These are phyloP conservation scores for Perca fluviatilis DNA, from an alignment of 2,113 vertebrate species.

Conservation along the genomic window DNA sequence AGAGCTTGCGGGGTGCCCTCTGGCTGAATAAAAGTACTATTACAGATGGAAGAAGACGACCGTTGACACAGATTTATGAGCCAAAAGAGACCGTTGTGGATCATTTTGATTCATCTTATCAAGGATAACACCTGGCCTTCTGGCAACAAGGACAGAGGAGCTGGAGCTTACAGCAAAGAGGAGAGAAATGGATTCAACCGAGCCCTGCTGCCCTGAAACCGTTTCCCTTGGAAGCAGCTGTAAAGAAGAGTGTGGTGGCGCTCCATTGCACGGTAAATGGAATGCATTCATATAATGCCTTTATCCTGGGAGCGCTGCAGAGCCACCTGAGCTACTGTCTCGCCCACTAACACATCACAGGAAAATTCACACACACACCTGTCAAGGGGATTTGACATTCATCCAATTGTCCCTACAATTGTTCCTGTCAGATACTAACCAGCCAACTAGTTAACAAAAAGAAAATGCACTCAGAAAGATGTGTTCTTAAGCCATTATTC, in stretches of 20 bases:
- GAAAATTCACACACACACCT: conserved; percentile 2
- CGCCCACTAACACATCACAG: conserved; percentile 11
- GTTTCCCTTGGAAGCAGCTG: conserved; percentile 48
- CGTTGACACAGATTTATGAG: conserved; percentile 64
- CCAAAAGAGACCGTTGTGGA: conserved; percentile 50
- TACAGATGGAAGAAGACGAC: conserved; percentile 68
- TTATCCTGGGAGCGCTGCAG: not conserved
- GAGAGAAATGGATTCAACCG: conserved; percentile 69
- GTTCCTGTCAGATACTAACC: not conserved
- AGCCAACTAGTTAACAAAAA: not conserved
- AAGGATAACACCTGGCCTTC: conserved; percentile 73
- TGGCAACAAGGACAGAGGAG: conserved; percentile 69
- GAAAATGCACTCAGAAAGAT: not conserved
- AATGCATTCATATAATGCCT: conserved; percentile 44
- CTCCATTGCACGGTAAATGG: conserved; percentile 55
- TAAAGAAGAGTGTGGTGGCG: conserved; percentile 36
- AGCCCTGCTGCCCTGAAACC: conserved; percentile 54
- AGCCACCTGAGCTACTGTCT: conserved; percentile 30
- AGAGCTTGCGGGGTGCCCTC: conserved; percentile 35
- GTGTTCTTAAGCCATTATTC: not conserved
- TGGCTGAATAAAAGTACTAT: conserved; percentile 60
- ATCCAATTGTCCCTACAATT: not conserved
- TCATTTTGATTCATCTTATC: conserved; percentile 75
- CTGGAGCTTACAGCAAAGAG: conserved; percentile 57
- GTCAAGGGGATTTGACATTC: not conserved